Percentiles rank a stretch among this genome's conserved stretches.
phyloP scores from a whole-genome alignment of 2,113 vertebrate species.

The Prunella himalayana region DNA sequence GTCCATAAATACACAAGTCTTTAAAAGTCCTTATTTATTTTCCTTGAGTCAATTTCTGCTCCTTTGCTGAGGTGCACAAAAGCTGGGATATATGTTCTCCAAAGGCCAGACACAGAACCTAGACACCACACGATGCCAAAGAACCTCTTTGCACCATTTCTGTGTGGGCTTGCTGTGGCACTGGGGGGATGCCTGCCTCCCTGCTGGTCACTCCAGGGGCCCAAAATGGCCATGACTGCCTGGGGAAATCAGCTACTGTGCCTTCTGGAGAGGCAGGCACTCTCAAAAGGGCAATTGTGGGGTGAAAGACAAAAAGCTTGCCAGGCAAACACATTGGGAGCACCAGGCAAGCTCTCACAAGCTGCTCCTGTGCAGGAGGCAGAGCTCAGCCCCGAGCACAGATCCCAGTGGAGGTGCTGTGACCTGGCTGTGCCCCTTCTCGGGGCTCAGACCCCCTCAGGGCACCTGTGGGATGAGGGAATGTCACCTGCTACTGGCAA shows the following conservation, averaged over 20 bases:
- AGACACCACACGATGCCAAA: background rate
- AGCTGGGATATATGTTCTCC: background rate
- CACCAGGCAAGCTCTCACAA: background rate
- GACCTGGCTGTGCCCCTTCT: background rate
- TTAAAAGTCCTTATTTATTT: constrained; percentile 23
- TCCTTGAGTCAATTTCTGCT: background rate
- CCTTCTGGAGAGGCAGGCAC: background rate
- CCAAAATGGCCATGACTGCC: fast-evolving
- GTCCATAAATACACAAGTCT: constrained; percentile 26
- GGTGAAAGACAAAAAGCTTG: background rate
- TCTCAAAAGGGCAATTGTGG: background rate
- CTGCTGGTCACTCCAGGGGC: fast-evolving
- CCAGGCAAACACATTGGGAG: background rate
- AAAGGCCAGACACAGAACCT: background rate
- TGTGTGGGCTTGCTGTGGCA: background rate
- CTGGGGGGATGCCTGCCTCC: fast-evolving
- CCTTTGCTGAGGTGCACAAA: background rate
- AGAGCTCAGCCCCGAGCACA: no score
- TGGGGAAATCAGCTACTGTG: background rate
- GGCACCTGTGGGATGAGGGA: background rate
- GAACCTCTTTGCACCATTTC: background rate
- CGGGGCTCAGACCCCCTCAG: fast-evolving
- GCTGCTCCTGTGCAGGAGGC: background rate
- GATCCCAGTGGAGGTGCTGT: background rate
- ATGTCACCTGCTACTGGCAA: constrained; percentile 71